Evolutionary conservation across 2,888 invertebrate genomes (phyloP).

Genomic region (Polyommatus icarus): DNA sequence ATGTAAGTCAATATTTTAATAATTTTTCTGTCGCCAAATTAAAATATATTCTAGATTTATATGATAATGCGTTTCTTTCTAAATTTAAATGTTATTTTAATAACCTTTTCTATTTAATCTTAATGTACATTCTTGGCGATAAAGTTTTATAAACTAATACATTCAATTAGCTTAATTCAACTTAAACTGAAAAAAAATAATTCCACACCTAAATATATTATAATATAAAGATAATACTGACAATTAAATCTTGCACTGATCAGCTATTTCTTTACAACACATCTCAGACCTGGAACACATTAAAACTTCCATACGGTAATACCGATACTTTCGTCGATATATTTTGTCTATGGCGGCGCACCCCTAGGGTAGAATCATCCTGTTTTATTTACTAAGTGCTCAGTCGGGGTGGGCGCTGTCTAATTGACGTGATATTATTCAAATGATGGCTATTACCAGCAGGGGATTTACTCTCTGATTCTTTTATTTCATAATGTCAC

Average conservation of each 20-base stretch:
- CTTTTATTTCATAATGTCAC: conserved; percentile 26
- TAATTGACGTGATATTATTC: conserved; percentile 71
- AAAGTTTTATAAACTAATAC: background rate
- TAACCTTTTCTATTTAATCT: background rate
- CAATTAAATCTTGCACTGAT: background rate
- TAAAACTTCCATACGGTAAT: background rate
- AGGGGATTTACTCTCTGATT: conserved; percentile 40
- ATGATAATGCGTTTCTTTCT: conserved; percentile 18
- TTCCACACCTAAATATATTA: background rate
- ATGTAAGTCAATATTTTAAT: conserved; percentile 10
- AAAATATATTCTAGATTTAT: conserved; percentile 11
- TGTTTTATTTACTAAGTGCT: conserved; percentile 76
- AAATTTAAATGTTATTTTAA: background rate
- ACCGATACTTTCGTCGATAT: background rate
- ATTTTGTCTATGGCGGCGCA: background rate
- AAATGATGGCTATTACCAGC: conserved; percentile 52
- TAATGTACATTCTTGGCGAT: conserved; percentile 4
- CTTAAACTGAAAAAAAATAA: conserved; percentile 1
- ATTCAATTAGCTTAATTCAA: background rate
- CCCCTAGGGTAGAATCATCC: conserved; percentile 38
- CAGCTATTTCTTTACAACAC: background rate
- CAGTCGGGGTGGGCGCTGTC: conserved; percentile 54
- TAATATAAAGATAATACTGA: background rate
- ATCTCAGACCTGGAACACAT: background rate
- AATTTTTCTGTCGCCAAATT: background rate